Evolutionary conservation across 2,888 invertebrate species (phyloP).

Genomic region (Incurvaria masculella): DNA sequence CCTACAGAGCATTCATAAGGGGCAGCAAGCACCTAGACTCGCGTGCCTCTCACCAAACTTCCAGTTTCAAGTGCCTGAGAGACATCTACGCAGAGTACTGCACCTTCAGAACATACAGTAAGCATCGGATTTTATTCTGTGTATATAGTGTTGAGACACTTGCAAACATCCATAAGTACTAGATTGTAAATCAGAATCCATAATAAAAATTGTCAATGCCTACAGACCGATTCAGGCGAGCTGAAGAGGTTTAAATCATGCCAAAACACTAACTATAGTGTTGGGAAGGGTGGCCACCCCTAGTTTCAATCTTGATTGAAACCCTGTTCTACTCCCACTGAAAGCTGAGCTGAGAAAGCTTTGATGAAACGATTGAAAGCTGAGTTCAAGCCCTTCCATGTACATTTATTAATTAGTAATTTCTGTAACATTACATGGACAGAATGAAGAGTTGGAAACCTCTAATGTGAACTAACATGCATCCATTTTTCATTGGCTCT

Average conservation of each 20-base stretch:
- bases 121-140: constrained; percentile 14
- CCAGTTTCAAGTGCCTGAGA: constrained; percentile 44
- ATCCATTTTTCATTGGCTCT: no score
- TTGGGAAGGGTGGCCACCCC: no score
- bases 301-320: no score
- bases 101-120: constrained; percentile 47
- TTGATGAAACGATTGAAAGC: no score
- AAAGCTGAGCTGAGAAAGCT: no score
- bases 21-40: constrained; percentile 48
- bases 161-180: not conserved
- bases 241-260: not conserved
- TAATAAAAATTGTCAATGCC: not conserved
- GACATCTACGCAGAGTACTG: constrained; percentile 49
- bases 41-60: constrained; percentile 44
- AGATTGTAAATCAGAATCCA: not conserved
- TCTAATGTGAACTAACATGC: no score
- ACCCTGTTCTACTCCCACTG: no score
- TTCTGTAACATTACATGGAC: no score
- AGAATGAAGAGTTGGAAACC: no score
- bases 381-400: no score
- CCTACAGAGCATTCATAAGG: constrained; percentile 49
- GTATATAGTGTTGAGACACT: not conserved
- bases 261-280: not conserved
- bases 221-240: not conserved
- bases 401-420: no score